These are phyloP conservation scores for Eupithecia inturbata DNA, from an alignment of 2,888 invertebrate species.

Conservation along the genomic window DNA sequence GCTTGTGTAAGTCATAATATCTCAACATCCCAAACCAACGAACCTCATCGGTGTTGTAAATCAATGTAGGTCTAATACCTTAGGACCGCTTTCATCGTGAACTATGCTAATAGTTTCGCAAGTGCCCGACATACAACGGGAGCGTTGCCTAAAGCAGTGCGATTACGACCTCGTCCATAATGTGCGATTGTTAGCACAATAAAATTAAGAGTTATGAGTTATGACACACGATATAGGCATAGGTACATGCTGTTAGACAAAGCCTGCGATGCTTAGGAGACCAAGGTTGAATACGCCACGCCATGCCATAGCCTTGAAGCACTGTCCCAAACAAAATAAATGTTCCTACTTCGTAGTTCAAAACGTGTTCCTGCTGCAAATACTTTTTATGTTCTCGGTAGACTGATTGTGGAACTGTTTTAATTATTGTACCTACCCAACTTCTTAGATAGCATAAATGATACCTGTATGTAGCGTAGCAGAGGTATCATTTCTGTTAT, in stretches of 20 bases:
- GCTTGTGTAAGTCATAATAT: not conserved
- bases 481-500: not conserved
- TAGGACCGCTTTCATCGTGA: slow-evolving; percentile 42
- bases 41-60: not conserved
- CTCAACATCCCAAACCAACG: too few species aligned
- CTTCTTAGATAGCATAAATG: not conserved
- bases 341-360: not conserved
- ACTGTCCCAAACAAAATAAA: slow-evolving; percentile 22
- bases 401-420: not conserved
- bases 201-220: slow-evolving; percentile 68
- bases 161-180: slow-evolving; percentile 64
- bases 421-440: not conserved
- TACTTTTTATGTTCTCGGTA: not conserved
- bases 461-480: not conserved
- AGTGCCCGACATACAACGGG: slow-evolving; percentile 54
- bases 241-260: slow-evolving; percentile 50
- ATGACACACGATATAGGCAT: slow-evolving; percentile 41
- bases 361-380: not conserved
- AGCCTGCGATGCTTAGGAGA: slow-evolving; percentile 52
- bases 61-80: slow-evolving; percentile 9
- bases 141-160: slow-evolving; percentile 51
- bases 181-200: slow-evolving; percentile 75
- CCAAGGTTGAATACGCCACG: slow-evolving; percentile 65
- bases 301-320: slow-evolving; percentile 51
- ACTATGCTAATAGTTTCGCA: slow-evolving; percentile 55